A percentile compares a stretch with the other conserved stretches of the same genome.
Evolutionary conservation across 2,113 vertebrate genomes (phyloP).

Genomic region (Nothocercus nigrocapillus): DNA sequence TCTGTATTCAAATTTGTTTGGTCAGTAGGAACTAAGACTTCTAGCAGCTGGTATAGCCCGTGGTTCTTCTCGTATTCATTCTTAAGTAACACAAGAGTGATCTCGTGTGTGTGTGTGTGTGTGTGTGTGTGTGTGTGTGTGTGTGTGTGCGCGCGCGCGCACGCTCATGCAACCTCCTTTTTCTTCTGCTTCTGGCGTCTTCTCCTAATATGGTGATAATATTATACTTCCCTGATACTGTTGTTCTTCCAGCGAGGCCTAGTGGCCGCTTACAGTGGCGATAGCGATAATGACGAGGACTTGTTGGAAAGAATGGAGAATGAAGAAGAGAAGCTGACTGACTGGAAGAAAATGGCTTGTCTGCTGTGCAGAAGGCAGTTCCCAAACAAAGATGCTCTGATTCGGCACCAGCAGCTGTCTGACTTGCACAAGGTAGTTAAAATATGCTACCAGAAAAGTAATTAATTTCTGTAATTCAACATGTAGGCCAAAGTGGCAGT

Average conservation of each 20-base stretch:
- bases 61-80: not conserved
- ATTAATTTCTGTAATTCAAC: not conserved
- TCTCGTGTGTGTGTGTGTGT: not conserved
- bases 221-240: rapidly evolving
- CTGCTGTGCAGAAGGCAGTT: slow-evolving; percentile 95
- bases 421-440: slow-evolving; percentile 94
- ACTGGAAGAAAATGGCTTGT: slow-evolving; percentile 97
- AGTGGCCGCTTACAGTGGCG: slow-evolving; percentile 96
- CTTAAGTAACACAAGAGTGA: not conserved
- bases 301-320: slow-evolving; percentile 84
- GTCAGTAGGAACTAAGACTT: not conserved
- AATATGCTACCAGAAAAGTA: rapidly evolving
- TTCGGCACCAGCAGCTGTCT: slow-evolving; percentile 95
- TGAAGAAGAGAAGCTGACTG: slow-evolving; percentile 89
- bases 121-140: too few species aligned
- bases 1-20: not conserved
- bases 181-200: not conserved
- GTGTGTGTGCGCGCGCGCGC: too few species aligned
- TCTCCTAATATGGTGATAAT: not conserved
- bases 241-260: slow-evolving; percentile 83
- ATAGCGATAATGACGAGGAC: slow-evolving; percentile 95
- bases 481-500: not conserved
- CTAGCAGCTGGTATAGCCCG: not conserved
- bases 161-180: rapidly evolving
- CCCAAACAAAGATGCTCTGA: slow-evolving; percentile 91